phyloP scores from a whole-genome alignment of 2,113 vertebrate species.

The Xerus inauris region DNA sequence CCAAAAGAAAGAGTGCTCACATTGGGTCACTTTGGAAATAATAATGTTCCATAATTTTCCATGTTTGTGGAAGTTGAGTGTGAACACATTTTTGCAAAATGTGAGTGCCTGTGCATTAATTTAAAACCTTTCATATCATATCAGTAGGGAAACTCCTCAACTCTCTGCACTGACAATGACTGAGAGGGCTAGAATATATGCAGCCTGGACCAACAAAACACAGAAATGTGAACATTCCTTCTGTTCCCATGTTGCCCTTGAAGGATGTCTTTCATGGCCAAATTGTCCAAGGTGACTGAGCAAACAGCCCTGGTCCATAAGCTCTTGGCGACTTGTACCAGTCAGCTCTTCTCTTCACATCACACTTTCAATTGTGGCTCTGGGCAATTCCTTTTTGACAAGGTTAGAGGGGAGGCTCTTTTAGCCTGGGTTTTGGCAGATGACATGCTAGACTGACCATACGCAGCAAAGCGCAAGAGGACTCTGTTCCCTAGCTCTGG shows the following conservation, averaged over 20 bases:
- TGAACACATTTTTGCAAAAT: neutral
- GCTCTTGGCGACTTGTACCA: neutral
- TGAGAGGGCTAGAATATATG: neutral
- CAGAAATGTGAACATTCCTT: neutral
- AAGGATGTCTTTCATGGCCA: neutral
- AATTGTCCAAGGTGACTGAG: neutral
- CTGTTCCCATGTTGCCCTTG: neutral
- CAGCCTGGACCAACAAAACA: neutral
- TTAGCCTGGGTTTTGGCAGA: neutral
- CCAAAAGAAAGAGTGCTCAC: neutral
- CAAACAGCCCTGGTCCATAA: neutral
- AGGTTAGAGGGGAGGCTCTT: neutral
- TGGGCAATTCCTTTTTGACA: neutral
- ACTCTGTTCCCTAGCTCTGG: neutral
- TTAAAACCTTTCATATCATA: neutral
- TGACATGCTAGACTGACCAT: neutral
- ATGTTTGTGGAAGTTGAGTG: neutral
- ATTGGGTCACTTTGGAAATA: neutral
- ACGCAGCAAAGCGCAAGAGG: too few species aligned
- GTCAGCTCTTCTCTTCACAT: neutral
- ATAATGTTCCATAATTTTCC: neutral
- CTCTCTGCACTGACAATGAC: neutral
- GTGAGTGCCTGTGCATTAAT: neutral
- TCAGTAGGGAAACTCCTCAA: neutral
- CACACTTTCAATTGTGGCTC: neutral